Percentiles rank a stretch among this genome's conserved stretches.
Evolutionary conservation across 2,888 invertebrate genomes (phyloP).

Genomic region (Acanthoscelides obtectus): DNA sequence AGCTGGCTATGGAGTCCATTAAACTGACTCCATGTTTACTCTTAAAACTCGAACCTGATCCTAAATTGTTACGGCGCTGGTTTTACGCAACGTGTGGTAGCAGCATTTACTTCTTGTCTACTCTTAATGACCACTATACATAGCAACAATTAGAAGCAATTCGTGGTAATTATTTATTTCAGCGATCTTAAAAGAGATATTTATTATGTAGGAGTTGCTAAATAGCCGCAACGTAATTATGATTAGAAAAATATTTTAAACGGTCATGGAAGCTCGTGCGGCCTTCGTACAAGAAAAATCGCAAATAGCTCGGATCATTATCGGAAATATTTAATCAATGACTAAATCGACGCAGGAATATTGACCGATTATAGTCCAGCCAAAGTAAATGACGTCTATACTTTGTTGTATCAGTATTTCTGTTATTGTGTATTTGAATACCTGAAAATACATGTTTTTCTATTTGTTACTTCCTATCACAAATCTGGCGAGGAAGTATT

Average conservation of each 20-base stretch:
- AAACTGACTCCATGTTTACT: too few species aligned
- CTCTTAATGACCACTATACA: conserved; percentile 3
- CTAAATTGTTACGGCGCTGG: not conserved
- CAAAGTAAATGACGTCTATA: too few species aligned
- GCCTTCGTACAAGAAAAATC: not conserved
- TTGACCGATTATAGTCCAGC: not conserved
- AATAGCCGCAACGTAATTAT: not conserved
- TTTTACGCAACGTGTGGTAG: conserved; percentile 1
- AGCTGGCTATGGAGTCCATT: too few species aligned
- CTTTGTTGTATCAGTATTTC: too few species aligned
- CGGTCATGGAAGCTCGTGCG: not conserved
- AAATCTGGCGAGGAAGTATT: too few species aligned
- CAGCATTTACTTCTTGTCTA: not conserved
- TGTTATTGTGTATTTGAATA: too few species aligned
- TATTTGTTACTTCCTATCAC: too few species aligned
- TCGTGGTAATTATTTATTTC: conserved; percentile 1
- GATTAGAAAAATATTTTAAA: not conserved
- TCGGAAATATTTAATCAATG: not conserved
- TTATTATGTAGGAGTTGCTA: not conserved
- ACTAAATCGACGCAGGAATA: not conserved
- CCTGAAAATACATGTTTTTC: too few species aligned
- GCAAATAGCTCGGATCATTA: not conserved
- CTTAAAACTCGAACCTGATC: too few species aligned
- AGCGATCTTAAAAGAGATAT: not conserved
- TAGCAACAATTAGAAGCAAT: conserved; percentile 5